Conservation (phyloP, 2,113 vertebrate species). For the Pseudolaguvia tuberculata region DNA sequence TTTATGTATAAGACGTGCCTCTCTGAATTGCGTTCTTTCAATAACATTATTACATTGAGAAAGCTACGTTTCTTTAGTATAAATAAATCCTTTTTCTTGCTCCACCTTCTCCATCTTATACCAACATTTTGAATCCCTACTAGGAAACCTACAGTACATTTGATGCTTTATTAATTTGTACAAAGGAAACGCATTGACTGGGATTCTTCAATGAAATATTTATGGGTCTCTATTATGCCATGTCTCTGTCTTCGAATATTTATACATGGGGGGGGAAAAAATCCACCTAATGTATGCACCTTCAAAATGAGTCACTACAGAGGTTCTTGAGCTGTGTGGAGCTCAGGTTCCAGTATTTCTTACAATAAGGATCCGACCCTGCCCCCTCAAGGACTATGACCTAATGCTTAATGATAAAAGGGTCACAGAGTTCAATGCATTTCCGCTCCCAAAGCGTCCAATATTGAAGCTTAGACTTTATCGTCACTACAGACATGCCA, state of each 20-base stretch:
- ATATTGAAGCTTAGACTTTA: neutral
- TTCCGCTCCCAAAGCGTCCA: neutral
- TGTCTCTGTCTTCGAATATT: too few relatives aligned
- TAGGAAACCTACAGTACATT: neutral
- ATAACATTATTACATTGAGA: too few relatives aligned
- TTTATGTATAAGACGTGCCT: too few relatives aligned
- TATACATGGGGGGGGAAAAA: neutral
- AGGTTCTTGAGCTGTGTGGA: neutral
- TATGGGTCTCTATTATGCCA: neutral
- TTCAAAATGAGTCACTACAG: neutral
- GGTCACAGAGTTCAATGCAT: neutral
- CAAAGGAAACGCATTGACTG: neutral
- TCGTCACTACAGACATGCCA: neutral
- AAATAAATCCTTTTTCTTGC: neutral
- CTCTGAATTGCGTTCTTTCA: too few relatives aligned
- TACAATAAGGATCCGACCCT: neutral
- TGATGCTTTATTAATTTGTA: neutral
- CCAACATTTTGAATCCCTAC: neutral
- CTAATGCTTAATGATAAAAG: neutral
- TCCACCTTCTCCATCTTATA: neutral
- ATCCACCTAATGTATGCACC: neutral
- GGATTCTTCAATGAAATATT: neutral
- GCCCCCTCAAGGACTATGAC: constrained; percentile 1
- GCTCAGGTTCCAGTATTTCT: neutral
- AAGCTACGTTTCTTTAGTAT: too few relatives aligned